Evolutionary conservation across 2,888 invertebrate genomes (phyloP), one percentile per base, ranked within the genome.

Genomic region (Drosophila aldrichi): DNA sequence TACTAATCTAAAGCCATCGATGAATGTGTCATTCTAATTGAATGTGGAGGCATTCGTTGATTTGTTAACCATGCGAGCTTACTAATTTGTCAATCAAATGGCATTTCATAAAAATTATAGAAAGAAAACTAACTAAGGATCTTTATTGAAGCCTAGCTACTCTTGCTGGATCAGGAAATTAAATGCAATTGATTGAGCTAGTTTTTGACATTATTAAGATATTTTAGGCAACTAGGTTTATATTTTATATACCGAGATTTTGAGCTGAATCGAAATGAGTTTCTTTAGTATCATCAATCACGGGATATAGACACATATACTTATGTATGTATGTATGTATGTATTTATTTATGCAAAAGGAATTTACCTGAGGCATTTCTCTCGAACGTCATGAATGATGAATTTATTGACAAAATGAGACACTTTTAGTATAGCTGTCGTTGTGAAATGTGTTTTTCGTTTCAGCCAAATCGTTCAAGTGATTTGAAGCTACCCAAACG

Each of bases 51-150:
- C 22, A 48, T 58, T 40, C 22, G 38, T 14, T 36, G 36, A 18
- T 36, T 36, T 25, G 22, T 25, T 29, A 54, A 25, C 54, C 40
- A n/a, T 41, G 38, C 22, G 38, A n/a, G n/a, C 38, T 43, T 49
- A 20, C 5, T 48, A 43, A 67, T 62, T 74, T 59, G 52, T 48
- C 74, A 74, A 25, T 57, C 74, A 56, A 46, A 48, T 59, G 41
- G 40, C 59, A 43, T 51, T 66, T 32, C 36, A 18, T 29, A n/a
- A 52, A 36, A 38, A 12, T 25, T 25, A 25, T 1, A 14, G 16
- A 16, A 38, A 29, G 16, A 18, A n/a, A 8, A 7, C 20, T 22
- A 22, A 22, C 20, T 22, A 22, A 22, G 5, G 41, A 54, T 32
- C 16, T 18, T 41, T 20, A 29, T 8, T 34, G 32, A 51, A 20